Evolutionary conservation across 2,888 invertebrate species (phyloP).

Genomic region (Stictocephala bisonia): DNA sequence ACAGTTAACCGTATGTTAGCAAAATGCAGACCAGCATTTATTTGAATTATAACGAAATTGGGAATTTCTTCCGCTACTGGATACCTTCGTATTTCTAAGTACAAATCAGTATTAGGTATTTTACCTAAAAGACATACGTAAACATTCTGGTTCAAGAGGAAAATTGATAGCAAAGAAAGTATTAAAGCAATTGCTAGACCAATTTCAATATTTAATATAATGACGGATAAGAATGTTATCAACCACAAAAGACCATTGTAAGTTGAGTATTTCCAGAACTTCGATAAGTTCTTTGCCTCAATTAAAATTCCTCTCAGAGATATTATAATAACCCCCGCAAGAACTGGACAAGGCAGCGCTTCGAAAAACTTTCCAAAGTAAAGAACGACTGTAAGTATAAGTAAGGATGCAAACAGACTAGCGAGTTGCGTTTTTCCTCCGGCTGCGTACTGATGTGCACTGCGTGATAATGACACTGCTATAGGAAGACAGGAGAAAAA

Average conservation of each 20-base stretch:
- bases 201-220: slow-evolving; percentile 69
- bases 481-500: slow-evolving; percentile 25
- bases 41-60: not conserved
- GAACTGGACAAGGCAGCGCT: slow-evolving; percentile 40
- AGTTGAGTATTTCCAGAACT: slow-evolving; percentile 66
- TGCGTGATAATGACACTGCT: slow-evolving; percentile 2
- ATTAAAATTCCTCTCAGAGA: slow-evolving; percentile 16
- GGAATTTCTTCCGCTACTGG: not conserved
- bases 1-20: not conserved
- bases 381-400: not conserved
- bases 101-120: slow-evolving; percentile 62
- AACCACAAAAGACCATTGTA: slow-evolving; percentile 69
- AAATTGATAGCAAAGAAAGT: slow-evolving; percentile 66
- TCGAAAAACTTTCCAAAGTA: not conserved
- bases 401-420: not conserved
- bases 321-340: slow-evolving; percentile 19
- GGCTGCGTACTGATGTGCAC: slow-evolving; percentile 1
- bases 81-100: slow-evolving; percentile 57
- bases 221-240: slow-evolving; percentile 67
- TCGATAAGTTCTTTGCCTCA: slow-evolving; percentile 60
- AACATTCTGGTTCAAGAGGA: slow-evolving; percentile 63
- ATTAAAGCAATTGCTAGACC: slow-evolving; percentile 68
- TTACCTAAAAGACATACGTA: slow-evolving; percentile 61
- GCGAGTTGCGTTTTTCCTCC: slow-evolving; percentile 22
- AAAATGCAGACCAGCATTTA: slow-evolving; percentile 20